A percentile compares a stretch with the other conserved stretches of the same genome.
Evolutionary conservation across 2,888 invertebrate genomes (phyloP).

Genomic region (Andrena fulva): DNA sequence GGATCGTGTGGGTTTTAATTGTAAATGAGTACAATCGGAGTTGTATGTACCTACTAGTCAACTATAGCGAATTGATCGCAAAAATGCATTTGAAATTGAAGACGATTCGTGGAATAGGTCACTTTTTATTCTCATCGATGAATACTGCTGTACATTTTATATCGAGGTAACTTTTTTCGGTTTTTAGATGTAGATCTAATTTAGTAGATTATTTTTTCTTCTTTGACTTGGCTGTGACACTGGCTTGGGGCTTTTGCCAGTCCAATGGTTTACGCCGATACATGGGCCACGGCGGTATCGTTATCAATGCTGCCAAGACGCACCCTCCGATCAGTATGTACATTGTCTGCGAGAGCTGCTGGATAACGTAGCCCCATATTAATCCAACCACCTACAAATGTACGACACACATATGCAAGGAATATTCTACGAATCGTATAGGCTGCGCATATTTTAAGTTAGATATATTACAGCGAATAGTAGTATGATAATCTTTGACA

Average conservation of each 20-base stretch:
- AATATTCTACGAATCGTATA: too few relatives aligned
- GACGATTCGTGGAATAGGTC: not conserved
- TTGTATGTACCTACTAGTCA: not conserved
- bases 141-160: not conserved
- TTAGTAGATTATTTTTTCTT: conserved; percentile 84
- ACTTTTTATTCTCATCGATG: not conserved
- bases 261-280: conserved; percentile 94
- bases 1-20: not conserved
- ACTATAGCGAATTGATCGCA: not conserved
- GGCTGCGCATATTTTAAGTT: not conserved
- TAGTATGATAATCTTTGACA: conserved; percentile 95
- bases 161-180: not conserved
- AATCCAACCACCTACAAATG: conserved; percentile 90
- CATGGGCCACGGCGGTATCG: conserved; percentile 98
- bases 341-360: conserved; percentile 98
- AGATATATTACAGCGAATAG: conserved; percentile 90
- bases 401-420: too few relatives aligned
- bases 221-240: conserved; percentile 83
- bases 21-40: not conserved
- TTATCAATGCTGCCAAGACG: conserved; percentile 93
- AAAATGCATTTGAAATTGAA: not conserved
- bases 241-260: conserved; percentile 93
- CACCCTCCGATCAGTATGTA: conserved; percentile 97
- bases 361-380: conserved; percentile 96
- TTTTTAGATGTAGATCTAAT: not conserved